These are phyloP conservation scores for Helicoverpa zea DNA, from an alignment of 1,140 invertebrate species.

Conservation along the genomic window DNA sequence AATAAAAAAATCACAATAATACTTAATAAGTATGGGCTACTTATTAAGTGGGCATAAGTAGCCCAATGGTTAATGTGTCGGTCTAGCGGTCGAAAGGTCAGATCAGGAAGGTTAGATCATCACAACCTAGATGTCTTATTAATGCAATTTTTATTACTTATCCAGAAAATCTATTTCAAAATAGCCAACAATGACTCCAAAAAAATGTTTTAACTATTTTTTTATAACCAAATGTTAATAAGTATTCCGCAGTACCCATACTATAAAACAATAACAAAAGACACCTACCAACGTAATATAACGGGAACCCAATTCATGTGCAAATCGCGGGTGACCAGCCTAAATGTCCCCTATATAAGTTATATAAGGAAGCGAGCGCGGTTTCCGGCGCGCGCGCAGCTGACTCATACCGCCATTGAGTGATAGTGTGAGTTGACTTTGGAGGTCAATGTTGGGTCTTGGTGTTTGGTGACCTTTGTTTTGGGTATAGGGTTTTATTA, in stretches of 20 bases:
- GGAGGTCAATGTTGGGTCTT: conserved; percentile 21
- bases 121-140: no score
- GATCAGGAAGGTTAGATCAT: no score
- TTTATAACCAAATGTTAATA: no score
- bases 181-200: no score
- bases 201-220: no score
- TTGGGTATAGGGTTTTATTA: background rate
- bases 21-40: no score
- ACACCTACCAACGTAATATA: conserved; percentile 9
- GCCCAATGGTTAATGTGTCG: no score
- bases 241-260: background rate
- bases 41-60: no score
- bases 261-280: background rate
- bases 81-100: no score
- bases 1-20: no score
- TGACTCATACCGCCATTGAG: conserved; percentile 19
- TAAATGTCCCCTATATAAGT: conserved; percentile 46
- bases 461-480: background rate
- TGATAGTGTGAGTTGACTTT: background rate
- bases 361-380: conserved; percentile 43
- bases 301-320: conserved; percentile 12
- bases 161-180: no score
- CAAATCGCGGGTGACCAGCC: conserved; percentile 25
- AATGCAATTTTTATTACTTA: no score
- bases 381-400: conserved; percentile 33